Base-by-base conservation (phyloP, 1,140 invertebrate species). In the Anadara kagoshimensis region DNA sequence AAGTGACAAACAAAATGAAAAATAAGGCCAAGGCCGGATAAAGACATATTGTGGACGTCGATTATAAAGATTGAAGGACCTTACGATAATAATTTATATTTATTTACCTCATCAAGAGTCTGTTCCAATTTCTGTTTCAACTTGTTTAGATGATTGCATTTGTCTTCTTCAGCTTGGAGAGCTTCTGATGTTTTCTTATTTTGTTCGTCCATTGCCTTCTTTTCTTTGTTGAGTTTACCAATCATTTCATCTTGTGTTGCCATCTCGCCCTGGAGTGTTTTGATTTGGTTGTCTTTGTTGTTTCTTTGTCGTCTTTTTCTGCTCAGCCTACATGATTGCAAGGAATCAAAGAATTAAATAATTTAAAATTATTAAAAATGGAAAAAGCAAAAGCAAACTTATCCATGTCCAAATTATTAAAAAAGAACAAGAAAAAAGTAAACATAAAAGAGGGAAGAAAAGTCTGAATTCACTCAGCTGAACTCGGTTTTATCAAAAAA, bases 161-260 rank as follows among this genome's bases (percentile, higher is more conserved):
- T 99, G 91, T 99, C 98, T 90, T 99, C 98, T 81, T 97, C 95
- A 74, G 95, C 95, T 90, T 98, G 95, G 18, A 99, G 93, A 89
- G 98, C 97, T 89, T 99, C 97, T 79, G 94, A 92, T 71, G 97
- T 96, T 92, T 98, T 99, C 90, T 98, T 96, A 89, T 93, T 95
- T 83, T 93, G 92, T 88, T 99, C 98, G 69, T 97, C 96, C 83
- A 96, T 93, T 83, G 96, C 93, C 91, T 99, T 99, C 94, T 98
- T 99, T 87, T 99, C 97, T 90, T 99, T 98, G 92, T 98, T 98
- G 85, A 99, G 91, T 90, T 99, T 99, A 92, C 98, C 98, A 92
- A 99, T 98, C 88, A 97, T 93, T 89, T 99, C 98, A 87, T 99
- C 98, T 90, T 98, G 97, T 91, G 97, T 96, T 81, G 97, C 97